Evolutionary conservation across 1,140 invertebrate species (phyloP).

Genomic region (Aleiodes sp.): DNA sequence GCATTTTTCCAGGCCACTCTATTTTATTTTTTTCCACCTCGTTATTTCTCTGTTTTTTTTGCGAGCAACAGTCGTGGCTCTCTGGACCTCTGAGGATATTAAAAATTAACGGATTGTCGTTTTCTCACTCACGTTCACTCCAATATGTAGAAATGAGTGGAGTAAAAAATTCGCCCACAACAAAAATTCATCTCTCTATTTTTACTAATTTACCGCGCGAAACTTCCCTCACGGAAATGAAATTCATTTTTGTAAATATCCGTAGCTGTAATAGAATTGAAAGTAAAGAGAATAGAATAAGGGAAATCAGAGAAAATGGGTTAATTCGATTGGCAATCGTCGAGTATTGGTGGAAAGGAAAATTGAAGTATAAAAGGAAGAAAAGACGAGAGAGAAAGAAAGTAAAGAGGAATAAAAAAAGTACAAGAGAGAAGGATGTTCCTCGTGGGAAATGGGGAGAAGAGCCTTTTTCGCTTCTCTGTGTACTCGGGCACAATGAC

Average conservation of each 20-base stretch:
- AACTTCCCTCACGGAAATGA: background rate
- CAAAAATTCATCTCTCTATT: too few species aligned
- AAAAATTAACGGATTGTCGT: conserved; percentile 26
- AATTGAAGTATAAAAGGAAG: background rate
- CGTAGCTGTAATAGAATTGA: conserved; percentile 5
- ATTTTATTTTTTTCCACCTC: background rate
- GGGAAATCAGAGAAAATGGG: background rate
- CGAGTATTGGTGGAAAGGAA: background rate
- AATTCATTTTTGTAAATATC: conserved; percentile 15
- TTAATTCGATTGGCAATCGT: conserved; percentile 16
- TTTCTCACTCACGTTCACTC: background rate
- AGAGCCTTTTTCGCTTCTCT: conserved; percentile 11
- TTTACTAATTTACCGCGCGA: background rate
- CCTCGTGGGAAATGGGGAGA: conserved; percentile 5
- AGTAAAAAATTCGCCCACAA: background rate
- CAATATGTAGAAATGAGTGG: background rate
- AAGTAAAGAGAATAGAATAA: background rate
- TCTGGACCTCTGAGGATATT: background rate
- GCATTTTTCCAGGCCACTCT: background rate
- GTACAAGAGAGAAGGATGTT: conserved; percentile 3
- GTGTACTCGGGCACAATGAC: conserved; percentile 11
- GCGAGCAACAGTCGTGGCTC: too few species aligned
- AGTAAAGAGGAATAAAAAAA: too few species aligned
- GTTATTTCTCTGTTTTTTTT: background rate
- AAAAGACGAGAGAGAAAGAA: too few species aligned